Base-by-base conservation (phyloP, 2,888 invertebrate genomes). In the Timandra comae region DNA sequence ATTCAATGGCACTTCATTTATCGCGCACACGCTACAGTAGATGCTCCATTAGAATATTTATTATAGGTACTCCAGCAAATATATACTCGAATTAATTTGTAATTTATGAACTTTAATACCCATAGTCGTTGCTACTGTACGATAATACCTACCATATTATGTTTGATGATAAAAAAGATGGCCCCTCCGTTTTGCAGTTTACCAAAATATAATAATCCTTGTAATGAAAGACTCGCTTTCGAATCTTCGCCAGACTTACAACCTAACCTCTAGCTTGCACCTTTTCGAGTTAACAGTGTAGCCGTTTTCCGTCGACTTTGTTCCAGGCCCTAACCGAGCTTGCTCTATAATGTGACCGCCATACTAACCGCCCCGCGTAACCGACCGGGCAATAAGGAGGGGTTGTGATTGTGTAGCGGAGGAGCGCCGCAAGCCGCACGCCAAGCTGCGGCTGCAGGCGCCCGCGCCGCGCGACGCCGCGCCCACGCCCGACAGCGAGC, bases 241-340 rank as follows among this genome's bases (percentile, higher is more conserved):
- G 48, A 46, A 62, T 27, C 53, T 69, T 60, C 53, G 57, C 71
- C 66, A 59, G 64, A 72, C 71, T 67, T 63, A 71, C 69, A 59
- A 56, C 46, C 76, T 82, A 82, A 80, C 75, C 66, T 77, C 71
- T 67, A 3, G 80, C 82, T 75, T 78, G 82, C 79, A 73, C 73
- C 63, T 65, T 79, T 80, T 76, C 72, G 54, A 63, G 59, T 74
- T 82, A 86, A 86, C 85, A 68, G 63, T 58, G 81, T 75, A 76
- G 82, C 72, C 69, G 77, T 82, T 82, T 80, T 84, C 84, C 80
- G 79, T 80, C 78, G 69, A 85, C 76, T 84, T 82, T 86, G 86
- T 86, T 87, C 78, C 86, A 87, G 86, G 85, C 85, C 78, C 82
- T 87, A 86, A 86, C 85, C 85, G 85, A 80, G 86, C 85, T 86